A percentile compares a stretch with the other conserved stretches of the same genome.
Conservation (phyloP, 2,113 vertebrate species). For the Hippoglossus stenolepis region DNA sequence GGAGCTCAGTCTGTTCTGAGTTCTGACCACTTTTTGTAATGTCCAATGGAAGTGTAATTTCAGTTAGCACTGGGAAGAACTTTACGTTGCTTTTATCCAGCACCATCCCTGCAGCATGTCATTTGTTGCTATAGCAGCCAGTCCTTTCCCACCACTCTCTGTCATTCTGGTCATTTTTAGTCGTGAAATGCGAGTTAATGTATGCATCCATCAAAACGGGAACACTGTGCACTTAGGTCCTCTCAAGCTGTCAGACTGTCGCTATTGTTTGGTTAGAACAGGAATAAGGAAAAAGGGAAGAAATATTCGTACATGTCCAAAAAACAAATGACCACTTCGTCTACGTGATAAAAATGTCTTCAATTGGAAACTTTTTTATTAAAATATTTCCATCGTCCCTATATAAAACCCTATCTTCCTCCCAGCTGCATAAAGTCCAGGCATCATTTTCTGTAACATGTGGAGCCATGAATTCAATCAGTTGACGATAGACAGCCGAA, state of each 20-base stretch:
- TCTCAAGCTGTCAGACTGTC: slow-evolving; percentile 17
- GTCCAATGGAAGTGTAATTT: slow-evolving; percentile 14
- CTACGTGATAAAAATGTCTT: no score
- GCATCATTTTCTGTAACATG: neutral
- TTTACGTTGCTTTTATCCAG: slow-evolving; percentile 26
- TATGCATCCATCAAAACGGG: slow-evolving; percentile 21
- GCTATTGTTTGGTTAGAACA: slow-evolving; percentile 14
- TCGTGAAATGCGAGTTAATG: slow-evolving; percentile 17
- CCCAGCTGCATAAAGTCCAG: neutral
- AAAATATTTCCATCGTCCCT: no score
- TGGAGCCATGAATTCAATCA: slow-evolving; percentile 7
- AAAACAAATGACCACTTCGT: neutral
- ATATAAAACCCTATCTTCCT: neutral
- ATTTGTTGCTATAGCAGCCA: slow-evolving; percentile 65
- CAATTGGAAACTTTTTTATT: no score
- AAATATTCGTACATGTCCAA: neutral
- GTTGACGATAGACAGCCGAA: slow-evolving; percentile 14
- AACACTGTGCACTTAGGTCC: slow-evolving; percentile 18
- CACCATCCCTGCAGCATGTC: neutral
- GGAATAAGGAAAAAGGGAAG: neutral
- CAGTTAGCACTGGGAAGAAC: neutral
- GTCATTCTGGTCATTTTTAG: slow-evolving; percentile 50
- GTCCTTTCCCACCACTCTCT: slow-evolving; percentile 32
- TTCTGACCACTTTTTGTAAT: slow-evolving; percentile 3
- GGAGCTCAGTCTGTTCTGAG: neutral